phyloP scores from a whole-genome alignment of 2,888 invertebrate genomes.

The Chaetogeoica ovagalla region DNA sequence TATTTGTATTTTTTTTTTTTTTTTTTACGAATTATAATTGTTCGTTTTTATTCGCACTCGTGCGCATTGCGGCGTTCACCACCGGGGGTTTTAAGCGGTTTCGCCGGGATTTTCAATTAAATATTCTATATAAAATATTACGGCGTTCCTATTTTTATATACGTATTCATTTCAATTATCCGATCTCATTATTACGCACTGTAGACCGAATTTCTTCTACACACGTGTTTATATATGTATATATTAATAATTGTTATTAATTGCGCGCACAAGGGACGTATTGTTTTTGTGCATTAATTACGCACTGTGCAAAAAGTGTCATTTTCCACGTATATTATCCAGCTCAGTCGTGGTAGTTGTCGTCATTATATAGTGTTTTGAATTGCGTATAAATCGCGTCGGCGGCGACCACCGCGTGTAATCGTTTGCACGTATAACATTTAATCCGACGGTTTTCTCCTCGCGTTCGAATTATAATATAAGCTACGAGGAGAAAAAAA shows the following conservation, averaged over 20 bases:
- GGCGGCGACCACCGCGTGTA: not conserved
- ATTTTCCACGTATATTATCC: not conserved
- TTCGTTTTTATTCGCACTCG: no score
- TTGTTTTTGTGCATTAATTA: not conserved
- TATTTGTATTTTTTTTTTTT: no score
- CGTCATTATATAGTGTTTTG: not conserved
- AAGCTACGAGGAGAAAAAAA: not conserved
- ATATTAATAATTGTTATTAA: not conserved
- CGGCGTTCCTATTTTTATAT: no score
- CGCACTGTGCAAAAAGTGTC: not conserved
- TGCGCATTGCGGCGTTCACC: no score
- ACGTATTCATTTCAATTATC: no score
- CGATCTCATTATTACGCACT: no score
- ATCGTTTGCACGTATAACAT: not conserved
- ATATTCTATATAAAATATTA: no score
- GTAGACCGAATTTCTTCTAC: not conserved
- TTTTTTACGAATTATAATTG: no score
- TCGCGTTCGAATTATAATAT: not conserved
- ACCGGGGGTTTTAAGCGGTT: no score
- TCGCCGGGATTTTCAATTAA: no score
- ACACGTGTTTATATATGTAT: not conserved
- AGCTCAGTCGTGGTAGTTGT: not conserved
- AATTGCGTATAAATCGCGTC: slow-evolving; percentile 9
- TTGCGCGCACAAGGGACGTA: not conserved
- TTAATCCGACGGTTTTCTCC: not conserved